Evolutionary conservation across 1,140 invertebrate species (phyloP), one percentile per base, ranked within the genome.

Genomic region (Brachionus sp.): DNA sequence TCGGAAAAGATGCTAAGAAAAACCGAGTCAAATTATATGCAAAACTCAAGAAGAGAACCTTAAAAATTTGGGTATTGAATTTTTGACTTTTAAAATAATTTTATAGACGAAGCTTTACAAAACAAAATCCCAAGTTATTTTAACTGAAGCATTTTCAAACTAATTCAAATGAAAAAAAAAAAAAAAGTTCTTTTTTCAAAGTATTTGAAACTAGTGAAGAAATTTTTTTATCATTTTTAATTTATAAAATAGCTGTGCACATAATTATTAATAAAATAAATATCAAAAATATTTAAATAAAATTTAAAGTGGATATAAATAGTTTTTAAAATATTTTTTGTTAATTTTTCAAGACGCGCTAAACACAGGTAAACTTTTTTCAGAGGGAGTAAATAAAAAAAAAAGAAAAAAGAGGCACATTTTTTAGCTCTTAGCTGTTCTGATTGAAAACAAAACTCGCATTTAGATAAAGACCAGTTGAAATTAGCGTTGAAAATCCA

Each of bases 381-480:
- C 19, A 4, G 9, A 57, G 16, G 16, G 16, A 57, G 50, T 9
- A 57, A 29, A 3, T 23, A 19, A 57, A 19, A 57, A 16, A 19
- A 6, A 57, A 29, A 3, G 6, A 19, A 57, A 19, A 57, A 16
- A 19, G 12, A 42, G 39, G 16, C 50, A 19, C 50, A 57, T 19
- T 57, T 57, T 57, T 16, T 6, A 19, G 50, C 50, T 19, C 50
- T 6, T 57, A 23, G 50, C 50, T 23, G 16, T 57, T 57, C 50
- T 57, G 50, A 57, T 57, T 19, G 50, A 57, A 57, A 57, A 57
- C 50, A 19, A 57, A 25, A 57, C 50, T 57, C 50, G 50, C 19
- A 57, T 25, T 57, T 57, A 57, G 50, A 57, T 57, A 57, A 57
- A 57, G 50, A 57, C 50, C 50, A 57, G 50, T 57, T 57, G 50